phyloP scores from a whole-genome alignment of 2,888 invertebrate genomes.

The Lordiphosa fenestrarum region DNA sequence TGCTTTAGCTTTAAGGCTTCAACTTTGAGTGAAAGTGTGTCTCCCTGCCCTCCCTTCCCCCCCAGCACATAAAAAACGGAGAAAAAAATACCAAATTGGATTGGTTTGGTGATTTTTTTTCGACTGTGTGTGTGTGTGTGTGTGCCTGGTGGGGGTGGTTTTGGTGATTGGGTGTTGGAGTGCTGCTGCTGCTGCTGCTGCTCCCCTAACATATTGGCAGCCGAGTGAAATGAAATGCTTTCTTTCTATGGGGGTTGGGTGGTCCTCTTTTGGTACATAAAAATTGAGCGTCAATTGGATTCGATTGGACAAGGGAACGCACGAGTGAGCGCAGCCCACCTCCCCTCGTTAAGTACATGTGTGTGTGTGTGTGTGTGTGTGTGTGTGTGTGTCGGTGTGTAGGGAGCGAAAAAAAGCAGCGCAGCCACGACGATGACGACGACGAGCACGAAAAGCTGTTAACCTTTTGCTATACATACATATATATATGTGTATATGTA shows the following conservation, averaged over 20 bases:
- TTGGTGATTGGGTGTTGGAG: conserved; percentile 34
- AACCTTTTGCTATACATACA: conserved; percentile 57
- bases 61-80: conserved; percentile 19
- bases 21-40: conserved; percentile 38
- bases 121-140: conserved; percentile 6
- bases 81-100: conserved; percentile 60
- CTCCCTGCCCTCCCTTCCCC: too few relatives aligned
- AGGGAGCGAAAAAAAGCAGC: conserved; percentile 52
- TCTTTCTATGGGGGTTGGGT: conserved; percentile 20
- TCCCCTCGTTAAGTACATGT: conserved; percentile 1
- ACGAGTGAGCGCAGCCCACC: conserved; percentile 35
- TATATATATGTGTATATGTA: conserved; percentile 14
- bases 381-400: conserved; percentile 32
- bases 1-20: conserved; percentile 57
- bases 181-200: not conserved
- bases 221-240: conserved; percentile 12
- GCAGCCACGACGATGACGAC: conserved; percentile 17
- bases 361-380: conserved; percentile 11
- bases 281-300: conserved; percentile 79
- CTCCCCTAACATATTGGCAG: conserved; percentile 51
- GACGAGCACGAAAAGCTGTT: conserved; percentile 57
- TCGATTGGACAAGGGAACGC: conserved; percentile 76
- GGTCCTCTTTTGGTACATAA: conserved; percentile 50
- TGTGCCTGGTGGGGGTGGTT: conserved; percentile 27
- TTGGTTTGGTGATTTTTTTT: conserved; percentile 61